These are phyloP conservation scores for Hyaena hyaena DNA, from an alignment of 2,113 vertebrate genomes.

Conservation along the genomic window DNA sequence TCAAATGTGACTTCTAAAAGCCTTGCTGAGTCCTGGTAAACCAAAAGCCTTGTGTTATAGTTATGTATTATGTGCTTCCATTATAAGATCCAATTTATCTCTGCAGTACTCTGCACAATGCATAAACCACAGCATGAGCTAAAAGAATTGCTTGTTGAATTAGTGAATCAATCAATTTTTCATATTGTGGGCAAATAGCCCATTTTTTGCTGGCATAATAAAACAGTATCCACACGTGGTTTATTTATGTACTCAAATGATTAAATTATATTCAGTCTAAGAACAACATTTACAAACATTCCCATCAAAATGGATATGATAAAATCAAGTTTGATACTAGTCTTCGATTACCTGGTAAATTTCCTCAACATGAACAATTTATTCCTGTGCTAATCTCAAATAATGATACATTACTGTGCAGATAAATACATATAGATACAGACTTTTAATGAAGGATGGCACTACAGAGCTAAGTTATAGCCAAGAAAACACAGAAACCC, in stretches of 20 bases:
- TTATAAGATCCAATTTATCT: not conserved
- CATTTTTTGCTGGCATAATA: not conserved
- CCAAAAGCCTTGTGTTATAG: not conserved
- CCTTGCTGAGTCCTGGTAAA: not conserved
- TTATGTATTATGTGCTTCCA: not conserved
- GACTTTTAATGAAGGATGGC: not conserved
- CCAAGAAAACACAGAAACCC: not conserved
- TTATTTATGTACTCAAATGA: not conserved
- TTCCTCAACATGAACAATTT: conserved; percentile 16
- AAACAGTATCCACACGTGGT: not conserved
- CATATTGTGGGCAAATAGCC: not conserved
- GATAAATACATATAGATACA: not conserved
- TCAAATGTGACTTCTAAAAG: conserved; percentile 18
- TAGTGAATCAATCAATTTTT: conserved; percentile 34
- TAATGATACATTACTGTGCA: not conserved
- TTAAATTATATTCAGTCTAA: conserved; percentile 14
- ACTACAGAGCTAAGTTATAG: not conserved
- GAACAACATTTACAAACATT: conserved; percentile 32
- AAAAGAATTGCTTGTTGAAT: not conserved
- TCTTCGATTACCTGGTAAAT: conserved; percentile 34
- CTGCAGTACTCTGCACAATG: not conserved
- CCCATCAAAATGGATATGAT: not conserved
- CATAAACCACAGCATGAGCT: not conserved
- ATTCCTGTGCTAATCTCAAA: not conserved
- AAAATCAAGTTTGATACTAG: conserved; percentile 40